Evolutionary conservation across 2,797 vertebrate genomes (phyloP).

Genomic region (Cossypha dichroa): DNA sequence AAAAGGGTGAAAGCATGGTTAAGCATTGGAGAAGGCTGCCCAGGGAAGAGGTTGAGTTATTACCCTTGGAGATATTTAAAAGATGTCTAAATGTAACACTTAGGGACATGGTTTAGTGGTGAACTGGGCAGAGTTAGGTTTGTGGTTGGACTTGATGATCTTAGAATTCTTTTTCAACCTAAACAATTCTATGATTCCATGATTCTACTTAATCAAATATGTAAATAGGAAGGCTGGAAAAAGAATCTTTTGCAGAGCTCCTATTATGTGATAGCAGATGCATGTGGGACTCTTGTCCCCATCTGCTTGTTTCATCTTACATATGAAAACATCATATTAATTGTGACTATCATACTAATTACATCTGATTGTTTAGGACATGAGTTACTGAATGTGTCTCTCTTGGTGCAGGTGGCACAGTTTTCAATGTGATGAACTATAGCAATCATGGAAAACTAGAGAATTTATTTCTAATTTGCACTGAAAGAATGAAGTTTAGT

Average conservation of each 20-base stretch:
- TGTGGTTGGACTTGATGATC: background rate
- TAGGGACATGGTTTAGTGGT: background rate
- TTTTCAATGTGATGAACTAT: conserved; percentile 46
- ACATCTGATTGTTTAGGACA: conserved; percentile 59
- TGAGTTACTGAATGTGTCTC: conserved; percentile 40
- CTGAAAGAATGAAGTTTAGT: conserved; percentile 44
- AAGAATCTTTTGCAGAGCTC: conserved; percentile 40
- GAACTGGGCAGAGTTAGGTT: background rate
- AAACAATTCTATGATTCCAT: background rate
- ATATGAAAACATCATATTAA: conserved; percentile 74
- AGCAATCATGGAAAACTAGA: conserved; percentile 49
- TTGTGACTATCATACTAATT: conserved; percentile 72
- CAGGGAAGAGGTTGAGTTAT: background rate
- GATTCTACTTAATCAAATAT: conserved; percentile 55
- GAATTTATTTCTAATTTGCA: conserved; percentile 71
- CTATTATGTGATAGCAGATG: conserved; percentile 70
- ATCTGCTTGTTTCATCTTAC: conserved; percentile 72
- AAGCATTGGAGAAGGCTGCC: background rate
- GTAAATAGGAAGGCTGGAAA: conserved; percentile 61
- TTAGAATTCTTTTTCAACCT: background rate
- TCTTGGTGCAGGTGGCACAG: conserved; percentile 51
- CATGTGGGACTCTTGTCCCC: conserved; percentile 53
- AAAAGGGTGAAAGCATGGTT: background rate
- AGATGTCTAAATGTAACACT: fast-evolving
- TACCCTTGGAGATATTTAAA: background rate